Conservation (phyloP, 1,140 invertebrate species). For the Pemphigus obesinymphae region DNA sequence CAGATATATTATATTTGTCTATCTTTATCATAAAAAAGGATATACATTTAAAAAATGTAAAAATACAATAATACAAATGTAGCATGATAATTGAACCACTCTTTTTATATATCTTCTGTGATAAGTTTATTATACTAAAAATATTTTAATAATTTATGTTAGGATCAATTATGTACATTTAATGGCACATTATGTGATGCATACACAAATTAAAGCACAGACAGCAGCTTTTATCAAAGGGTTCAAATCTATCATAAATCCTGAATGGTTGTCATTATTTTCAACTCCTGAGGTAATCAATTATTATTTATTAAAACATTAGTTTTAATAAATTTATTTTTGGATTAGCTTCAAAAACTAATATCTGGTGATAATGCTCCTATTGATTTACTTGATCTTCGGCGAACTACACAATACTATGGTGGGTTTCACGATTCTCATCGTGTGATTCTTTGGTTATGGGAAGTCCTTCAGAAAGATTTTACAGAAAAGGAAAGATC, state of each 20-base stretch:
- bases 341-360: slow-evolving; percentile 69
- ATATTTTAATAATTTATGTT: slow-evolving; percentile 43
- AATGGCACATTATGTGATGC: slow-evolving; percentile 98
- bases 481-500: slow-evolving; percentile 86
- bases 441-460: slow-evolving; percentile 94
- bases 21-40: too few relatives aligned
- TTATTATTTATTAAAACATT: background rate
- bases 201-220: slow-evolving; percentile 94
- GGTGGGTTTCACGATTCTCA: slow-evolving; percentile 99
- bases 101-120: too few relatives aligned
- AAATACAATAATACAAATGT: background rate
- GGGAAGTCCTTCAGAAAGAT: slow-evolving; percentile 96
- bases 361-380: slow-evolving; percentile 89
- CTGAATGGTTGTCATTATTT: slow-evolving; percentile 92
- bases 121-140: too few relatives aligned
- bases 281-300: slow-evolving; percentile 83
- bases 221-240: slow-evolving; percentile 93
- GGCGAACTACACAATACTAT: slow-evolving; percentile 95
- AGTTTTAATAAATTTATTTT: slow-evolving; percentile 1
- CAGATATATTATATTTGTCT: too few relatives aligned
- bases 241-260: slow-evolving; percentile 90
- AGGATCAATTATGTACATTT: slow-evolving; percentile 96
- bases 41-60: too few relatives aligned
- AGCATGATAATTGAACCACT: background rate
- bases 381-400: slow-evolving; percentile 83